Evolutionary conservation across 2,797 vertebrate genomes (phyloP).

Genomic region (Coregonus suidteri): DNA sequence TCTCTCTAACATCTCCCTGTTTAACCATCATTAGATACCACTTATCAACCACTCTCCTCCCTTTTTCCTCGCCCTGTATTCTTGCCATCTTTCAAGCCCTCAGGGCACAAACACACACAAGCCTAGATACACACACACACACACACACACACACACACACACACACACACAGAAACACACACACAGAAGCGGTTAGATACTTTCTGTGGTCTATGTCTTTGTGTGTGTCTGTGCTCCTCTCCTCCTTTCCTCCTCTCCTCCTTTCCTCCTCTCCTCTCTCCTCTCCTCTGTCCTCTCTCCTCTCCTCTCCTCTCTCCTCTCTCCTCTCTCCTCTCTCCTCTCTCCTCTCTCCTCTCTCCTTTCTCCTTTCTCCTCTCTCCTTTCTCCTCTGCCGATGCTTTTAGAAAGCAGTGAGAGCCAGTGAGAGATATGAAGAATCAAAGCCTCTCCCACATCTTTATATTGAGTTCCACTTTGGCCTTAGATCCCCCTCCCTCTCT

Average conservation of each 20-base stretch:
- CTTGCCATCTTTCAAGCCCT: constrained; percentile 10
- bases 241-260: not conserved
- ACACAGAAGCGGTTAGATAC: not conserved
- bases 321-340: not conserved
- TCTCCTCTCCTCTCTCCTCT: not conserved
- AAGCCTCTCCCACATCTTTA: not conserved
- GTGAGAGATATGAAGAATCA: not conserved
- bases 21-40: constrained; percentile 41
- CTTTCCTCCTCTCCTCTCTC: not conserved
- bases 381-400: not conserved
- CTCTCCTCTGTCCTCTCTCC: not conserved
- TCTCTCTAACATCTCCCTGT: constrained; percentile 23
- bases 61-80: not conserved
- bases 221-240: not conserved
- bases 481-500: not conserved
- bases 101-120: not conserved
- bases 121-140: not conserved
- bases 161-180: not conserved
- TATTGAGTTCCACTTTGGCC: not conserved
- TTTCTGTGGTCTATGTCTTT: not conserved
- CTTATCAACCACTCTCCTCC: constrained; percentile 16
- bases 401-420: not conserved
- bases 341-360: not conserved
- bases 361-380: not conserved
- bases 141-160: constrained; percentile 13